Percentiles rank a stretch among this genome's conserved stretches.
Conservation (phyloP, 2,888 invertebrate species). For the Euphydryas editha region DNA sequence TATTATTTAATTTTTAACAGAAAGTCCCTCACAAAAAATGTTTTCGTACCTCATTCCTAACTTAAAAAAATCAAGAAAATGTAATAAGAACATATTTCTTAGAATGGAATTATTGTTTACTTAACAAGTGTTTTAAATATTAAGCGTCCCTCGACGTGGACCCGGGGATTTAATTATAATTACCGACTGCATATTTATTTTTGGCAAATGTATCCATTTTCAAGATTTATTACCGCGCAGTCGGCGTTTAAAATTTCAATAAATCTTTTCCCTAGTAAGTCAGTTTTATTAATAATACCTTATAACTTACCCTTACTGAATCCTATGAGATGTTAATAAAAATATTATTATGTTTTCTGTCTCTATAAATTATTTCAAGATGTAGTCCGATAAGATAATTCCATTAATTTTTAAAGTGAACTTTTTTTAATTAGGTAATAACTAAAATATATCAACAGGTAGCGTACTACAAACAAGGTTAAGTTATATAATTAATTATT, state of each 20-base stretch:
- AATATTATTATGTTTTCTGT: constrained; percentile 3
- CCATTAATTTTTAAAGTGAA: not conserved
- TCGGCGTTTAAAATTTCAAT: constrained; percentile 7
- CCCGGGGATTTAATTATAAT: not conserved
- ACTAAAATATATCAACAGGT: not conserved
- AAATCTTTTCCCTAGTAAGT: not conserved
- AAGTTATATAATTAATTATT: not conserved
- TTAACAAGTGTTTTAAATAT: not conserved
- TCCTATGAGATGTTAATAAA: not conserved
- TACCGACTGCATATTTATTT: not conserved
- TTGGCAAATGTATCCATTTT: not conserved
- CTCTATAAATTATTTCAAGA: not conserved
- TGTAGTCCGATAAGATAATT: too few relatives aligned
- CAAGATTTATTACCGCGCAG: not conserved
- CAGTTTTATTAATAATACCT: constrained; percentile 1
- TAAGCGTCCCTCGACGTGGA: not conserved
- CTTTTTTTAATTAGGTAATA: not conserved
- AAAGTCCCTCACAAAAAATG: not conserved
- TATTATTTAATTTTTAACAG: too few relatives aligned
- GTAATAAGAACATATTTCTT: too few relatives aligned
- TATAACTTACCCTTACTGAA: constrained; percentile 6
- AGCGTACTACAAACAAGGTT: not conserved
- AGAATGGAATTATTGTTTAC: not conserved
- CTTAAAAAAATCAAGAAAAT: too few relatives aligned
- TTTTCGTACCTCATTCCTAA: not conserved